Percentiles rank a stretch among this genome's conserved stretches.
Conservation (phyloP, 1,140 invertebrate species). For the Drosophila arawakana region DNA sequence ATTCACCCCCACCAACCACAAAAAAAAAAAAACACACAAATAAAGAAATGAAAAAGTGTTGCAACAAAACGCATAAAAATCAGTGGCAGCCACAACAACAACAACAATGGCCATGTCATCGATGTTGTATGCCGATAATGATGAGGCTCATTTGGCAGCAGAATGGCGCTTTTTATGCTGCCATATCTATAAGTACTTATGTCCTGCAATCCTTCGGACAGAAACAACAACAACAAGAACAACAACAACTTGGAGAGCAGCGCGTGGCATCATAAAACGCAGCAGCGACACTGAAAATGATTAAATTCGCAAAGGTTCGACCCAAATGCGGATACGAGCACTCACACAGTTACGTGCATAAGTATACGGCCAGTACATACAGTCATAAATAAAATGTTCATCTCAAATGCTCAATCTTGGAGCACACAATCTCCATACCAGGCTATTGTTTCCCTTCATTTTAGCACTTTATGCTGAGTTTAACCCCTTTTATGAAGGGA, state of each 20-base stretch:
- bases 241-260: neutral
- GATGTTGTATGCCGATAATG: constrained; percentile 57
- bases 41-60: constrained; percentile 20
- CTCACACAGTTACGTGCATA: neutral
- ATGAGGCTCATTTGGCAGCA: constrained; percentile 66
- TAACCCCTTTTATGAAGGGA: neutral
- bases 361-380: constrained; percentile 25
- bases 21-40: neutral
- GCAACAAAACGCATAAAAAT: constrained; percentile 16
- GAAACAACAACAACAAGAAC: neutral
- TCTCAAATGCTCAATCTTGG: constrained; percentile 25
- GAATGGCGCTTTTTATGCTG: constrained; percentile 58
- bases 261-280: constrained; percentile 52
- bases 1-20: no score
- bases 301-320: constrained; percentile 48
- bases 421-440: constrained; percentile 8
- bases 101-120: constrained; percentile 40
- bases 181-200: constrained; percentile 5
- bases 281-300: constrained; percentile 51
- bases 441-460: neutral
- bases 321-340: constrained; percentile 13
- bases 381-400: constrained; percentile 38
- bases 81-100: constrained; percentile 6
- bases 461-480: neutral
- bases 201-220: constrained; percentile 13